These are phyloP conservation scores for Coracias cyanogaster DNA, from an alignment of 2,797 vertebrate species.

Conservation along the genomic window DNA sequence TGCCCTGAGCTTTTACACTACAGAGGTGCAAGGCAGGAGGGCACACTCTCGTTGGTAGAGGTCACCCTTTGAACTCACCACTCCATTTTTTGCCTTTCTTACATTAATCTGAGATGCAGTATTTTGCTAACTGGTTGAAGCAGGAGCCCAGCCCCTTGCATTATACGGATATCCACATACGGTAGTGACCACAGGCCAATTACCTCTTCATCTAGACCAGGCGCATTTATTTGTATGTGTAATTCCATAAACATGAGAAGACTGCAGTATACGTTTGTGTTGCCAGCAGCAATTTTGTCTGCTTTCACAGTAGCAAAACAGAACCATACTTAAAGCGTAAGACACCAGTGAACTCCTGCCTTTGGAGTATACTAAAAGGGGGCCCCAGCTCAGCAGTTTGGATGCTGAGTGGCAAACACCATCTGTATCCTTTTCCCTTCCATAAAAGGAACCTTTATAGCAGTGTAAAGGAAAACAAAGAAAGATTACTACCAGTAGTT, in stretches of 20 bases:
- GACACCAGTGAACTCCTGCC: constrained; percentile 55
- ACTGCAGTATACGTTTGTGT: constrained; percentile 19
- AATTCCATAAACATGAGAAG: constrained; percentile 70
- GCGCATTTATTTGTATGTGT: constrained; percentile 47
- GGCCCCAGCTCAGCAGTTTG: constrained; percentile 57
- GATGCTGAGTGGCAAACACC: constrained; percentile 69
- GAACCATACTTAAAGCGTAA: constrained; percentile 35
- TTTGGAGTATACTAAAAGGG: constrained; percentile 53
- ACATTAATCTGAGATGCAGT: background rate
- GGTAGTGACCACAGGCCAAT: constrained; percentile 60
- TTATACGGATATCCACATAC: background rate
- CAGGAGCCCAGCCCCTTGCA: background rate
- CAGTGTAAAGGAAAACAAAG: constrained; percentile 71
- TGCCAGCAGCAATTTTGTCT: constrained; percentile 70
- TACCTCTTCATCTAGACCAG: constrained; percentile 55
- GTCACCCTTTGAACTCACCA: background rate
- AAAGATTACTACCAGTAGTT: constrained; percentile 56
- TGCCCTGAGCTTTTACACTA: background rate
- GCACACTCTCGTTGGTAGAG: background rate
- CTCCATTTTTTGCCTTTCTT: background rate
- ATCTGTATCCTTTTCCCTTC: constrained; percentile 78
- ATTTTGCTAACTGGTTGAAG: constrained; percentile 15
- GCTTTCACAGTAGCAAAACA: constrained; percentile 71
- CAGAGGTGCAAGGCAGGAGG: background rate
- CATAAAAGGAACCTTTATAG: constrained; percentile 76